Percentiles rank a stretch among this genome's conserved stretches.
Conservation (phyloP, 2,888 invertebrate species). For the Morinoia aosen region DNA sequence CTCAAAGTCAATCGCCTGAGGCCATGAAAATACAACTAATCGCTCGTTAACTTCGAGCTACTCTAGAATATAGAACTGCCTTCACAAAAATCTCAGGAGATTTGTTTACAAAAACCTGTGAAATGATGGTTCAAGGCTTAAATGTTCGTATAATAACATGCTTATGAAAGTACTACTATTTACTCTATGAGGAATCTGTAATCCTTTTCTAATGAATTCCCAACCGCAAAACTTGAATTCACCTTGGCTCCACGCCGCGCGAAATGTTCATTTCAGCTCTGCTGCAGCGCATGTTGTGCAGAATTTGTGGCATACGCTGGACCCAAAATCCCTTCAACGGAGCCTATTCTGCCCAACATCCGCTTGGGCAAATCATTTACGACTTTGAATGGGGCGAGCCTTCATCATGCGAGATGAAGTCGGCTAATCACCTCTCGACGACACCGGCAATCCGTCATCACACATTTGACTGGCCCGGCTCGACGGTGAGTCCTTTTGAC, state of each 20-base stretch:
- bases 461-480: slow-evolving; percentile 19
- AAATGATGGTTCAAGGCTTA: neutral
- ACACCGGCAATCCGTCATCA: slow-evolving; percentile 38
- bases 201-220: neutral
- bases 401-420: slow-evolving; percentile 12
- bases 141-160: neutral
- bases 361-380: slow-evolving; percentile 12
- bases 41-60: neutral
- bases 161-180: neutral
- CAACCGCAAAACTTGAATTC: neutral
- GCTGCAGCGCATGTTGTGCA: neutral
- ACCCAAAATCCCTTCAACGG: neutral
- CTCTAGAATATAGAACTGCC: neutral
- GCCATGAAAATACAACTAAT: neutral
- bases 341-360: slow-evolving; percentile 9
- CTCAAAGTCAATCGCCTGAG: neutral
- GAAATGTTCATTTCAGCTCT: neutral
- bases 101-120: neutral
- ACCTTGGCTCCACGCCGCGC: neutral
- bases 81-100: neutral
- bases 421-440: slow-evolving; percentile 17
- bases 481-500: neutral
- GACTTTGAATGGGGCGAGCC: neutral
- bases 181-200: neutral
- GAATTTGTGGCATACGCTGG: neutral